phyloP scores from a whole-genome alignment of 2,888 invertebrate species.

The Sinhomidia bicolor region DNA sequence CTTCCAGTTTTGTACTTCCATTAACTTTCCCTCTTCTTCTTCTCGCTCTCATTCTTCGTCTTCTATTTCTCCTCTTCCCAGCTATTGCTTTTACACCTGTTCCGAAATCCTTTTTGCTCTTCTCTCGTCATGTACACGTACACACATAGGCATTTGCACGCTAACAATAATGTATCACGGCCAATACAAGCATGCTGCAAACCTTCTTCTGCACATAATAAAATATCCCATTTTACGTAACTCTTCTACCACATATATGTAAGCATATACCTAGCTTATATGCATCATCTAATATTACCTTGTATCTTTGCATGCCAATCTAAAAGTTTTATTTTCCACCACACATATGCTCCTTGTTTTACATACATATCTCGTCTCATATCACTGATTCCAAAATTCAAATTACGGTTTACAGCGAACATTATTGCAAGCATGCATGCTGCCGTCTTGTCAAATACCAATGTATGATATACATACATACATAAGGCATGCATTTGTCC shows the following conservation, averaged over 20 bases:
- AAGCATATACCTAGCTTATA: too few species aligned
- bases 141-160: neutral
- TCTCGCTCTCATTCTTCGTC: conserved; percentile 50
- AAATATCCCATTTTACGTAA: conserved; percentile 27
- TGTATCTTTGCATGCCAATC: neutral
- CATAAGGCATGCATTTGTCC: too few species aligned
- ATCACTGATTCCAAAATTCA: conserved; percentile 53
- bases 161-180: conserved; percentile 23
- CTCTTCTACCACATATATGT: too few species aligned
- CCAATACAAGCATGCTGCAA: neutral
- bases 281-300: neutral
- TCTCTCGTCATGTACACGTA: conserved; percentile 5
- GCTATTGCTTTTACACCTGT: conserved; percentile 69
- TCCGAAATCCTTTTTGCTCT: conserved; percentile 59
- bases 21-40: conserved; percentile 69
- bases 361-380: neutral
- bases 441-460: conserved; percentile 60
- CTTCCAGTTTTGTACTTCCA: conserved; percentile 75
- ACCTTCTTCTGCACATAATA: conserved; percentile 24
- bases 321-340: neutral
- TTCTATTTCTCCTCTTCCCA: too few species aligned
- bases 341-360: conserved; percentile 24
- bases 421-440: conserved; percentile 61
- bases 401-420: conserved; percentile 49
- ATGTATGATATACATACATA: conserved; percentile 29